Base-by-base conservation (phyloP, 2,888 invertebrate genomes). In the Calameuta idolon region DNA sequence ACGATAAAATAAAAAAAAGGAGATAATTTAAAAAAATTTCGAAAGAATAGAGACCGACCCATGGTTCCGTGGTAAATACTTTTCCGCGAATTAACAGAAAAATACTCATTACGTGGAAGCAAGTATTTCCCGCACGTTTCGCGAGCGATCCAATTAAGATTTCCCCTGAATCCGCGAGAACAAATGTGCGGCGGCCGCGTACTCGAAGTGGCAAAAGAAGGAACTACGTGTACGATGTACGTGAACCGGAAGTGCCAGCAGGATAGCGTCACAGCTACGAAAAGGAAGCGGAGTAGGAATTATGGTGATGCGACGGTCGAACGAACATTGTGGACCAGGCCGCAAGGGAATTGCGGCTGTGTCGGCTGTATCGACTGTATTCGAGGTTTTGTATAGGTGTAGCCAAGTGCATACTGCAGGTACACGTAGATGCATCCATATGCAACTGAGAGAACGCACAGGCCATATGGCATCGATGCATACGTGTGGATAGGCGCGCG, bases 291-390 rank as follows among this genome's bases (percentile, higher is more conserved):
- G 77, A 81, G 81, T 81, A 80, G 77, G 81, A 84, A 86, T 84
- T 85, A 81, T 81, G 79, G 84, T 82, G 79, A 82, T 81, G 76
- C 81, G 81, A 80, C 76, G 80, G 76, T 76, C 75, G 78, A 76
- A 79, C 69, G 79, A 76, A 75, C 75, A 78, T 75, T 69, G 76
- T 74, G 76, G 80, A 40, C 40, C 40, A 40, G 40, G 5, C 40
- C 40, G 81, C 79, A 77, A 75, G 82, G 80, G 81, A 81, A 81
- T 82, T 79, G 78, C 77, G 69, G 81, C 75, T 78, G 80, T 77
- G 80, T 77, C 75, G 79, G 81, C 79, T 79, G 76, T 77, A 77
- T 77, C 75, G 79, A 80, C 79, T 79, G 76, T 77, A 77, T 78
- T 79, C 77, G 77, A 77, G 77, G 78, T 76, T 40, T 40, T 40